phyloP scores from a whole-genome alignment of 2,113 vertebrate genomes.

The Anguilla japonica region DNA sequence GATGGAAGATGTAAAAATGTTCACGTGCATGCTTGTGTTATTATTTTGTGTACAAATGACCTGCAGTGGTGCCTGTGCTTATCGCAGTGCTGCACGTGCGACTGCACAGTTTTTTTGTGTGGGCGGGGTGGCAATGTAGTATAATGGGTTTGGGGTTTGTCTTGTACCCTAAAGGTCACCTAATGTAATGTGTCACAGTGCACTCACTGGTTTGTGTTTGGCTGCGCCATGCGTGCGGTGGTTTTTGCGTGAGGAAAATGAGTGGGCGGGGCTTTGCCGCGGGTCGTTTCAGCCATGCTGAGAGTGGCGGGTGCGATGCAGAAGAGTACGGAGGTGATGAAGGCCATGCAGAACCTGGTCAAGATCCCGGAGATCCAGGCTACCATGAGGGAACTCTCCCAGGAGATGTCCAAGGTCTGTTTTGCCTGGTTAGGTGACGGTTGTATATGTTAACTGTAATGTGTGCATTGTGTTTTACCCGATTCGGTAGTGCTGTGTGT shows the following conservation, averaged over 20 bases:
- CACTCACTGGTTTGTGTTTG: neutral
- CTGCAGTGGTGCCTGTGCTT: no score
- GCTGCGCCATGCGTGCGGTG: neutral
- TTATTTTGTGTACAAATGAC: no score
- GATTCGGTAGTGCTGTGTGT: no score
- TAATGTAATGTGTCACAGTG: no score
- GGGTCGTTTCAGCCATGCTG: constrained; percentile 75
- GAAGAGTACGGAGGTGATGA: constrained; percentile 98
- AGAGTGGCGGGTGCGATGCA: constrained; percentile 88
- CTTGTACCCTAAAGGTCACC: no score
- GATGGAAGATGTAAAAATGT: no score
- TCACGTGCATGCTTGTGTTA: no score
- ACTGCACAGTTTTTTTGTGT: neutral
- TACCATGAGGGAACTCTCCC: constrained; percentile 95
- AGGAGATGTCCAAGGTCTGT: constrained; percentile 96
- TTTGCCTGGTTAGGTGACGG: no score
- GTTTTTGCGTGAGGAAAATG: neutral
- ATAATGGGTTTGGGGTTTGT: no score
- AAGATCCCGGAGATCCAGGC: constrained; percentile 97
- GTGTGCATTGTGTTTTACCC: no score
- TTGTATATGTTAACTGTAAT: no score
- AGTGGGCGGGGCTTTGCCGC: neutral
- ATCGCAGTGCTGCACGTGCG: neutral
- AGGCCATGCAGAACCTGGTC: constrained; percentile 92
- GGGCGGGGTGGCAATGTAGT: neutral